These are phyloP conservation scores for Gila robusta DNA, from an alignment of 2,797 vertebrate genomes.

Conservation along the genomic window DNA sequence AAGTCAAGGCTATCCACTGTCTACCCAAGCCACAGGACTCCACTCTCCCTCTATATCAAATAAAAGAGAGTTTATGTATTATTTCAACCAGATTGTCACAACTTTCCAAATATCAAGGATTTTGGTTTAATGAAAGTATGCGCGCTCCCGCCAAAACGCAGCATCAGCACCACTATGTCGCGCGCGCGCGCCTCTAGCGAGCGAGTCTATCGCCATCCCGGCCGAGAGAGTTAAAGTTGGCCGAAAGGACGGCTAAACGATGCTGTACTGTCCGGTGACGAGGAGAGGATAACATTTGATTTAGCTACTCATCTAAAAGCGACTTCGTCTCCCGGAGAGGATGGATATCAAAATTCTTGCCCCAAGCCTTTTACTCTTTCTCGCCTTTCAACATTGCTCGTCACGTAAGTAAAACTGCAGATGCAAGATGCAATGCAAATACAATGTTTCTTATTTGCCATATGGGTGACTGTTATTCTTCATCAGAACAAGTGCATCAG, in stretches of 20 bases:
- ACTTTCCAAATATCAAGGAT: conserved; percentile 35
- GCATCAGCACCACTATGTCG: conserved; percentile 75
- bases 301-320: conserved; percentile 62
- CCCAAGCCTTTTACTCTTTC: conserved; percentile 78
- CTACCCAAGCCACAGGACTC: background rate
- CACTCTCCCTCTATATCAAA: background rate
- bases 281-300: conserved; percentile 57
- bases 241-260: conserved; percentile 70
- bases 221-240: conserved; percentile 82
- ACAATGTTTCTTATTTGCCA: conserved; percentile 28
- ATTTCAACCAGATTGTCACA: background rate
- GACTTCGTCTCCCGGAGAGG: conserved; percentile 71
- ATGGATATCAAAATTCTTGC: conserved; percentile 81
- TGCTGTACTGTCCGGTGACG: conserved; percentile 63
- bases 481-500: background rate
- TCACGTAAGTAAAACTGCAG: conserved; percentile 79
- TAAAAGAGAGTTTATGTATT: background rate
- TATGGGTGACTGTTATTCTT: background rate
- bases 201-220: conserved; percentile 75
- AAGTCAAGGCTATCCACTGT: conserved; percentile 4
- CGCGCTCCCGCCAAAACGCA: conserved; percentile 78
- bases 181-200: conserved; percentile 76
- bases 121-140: conserved; percentile 66
- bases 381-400: conserved; percentile 78
- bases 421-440: conserved; percentile 50